Percentiles rank a stretch among this genome's conserved stretches.
Evolutionary conservation across 2,797 vertebrate genomes (phyloP).

Genomic region (Xenops minutus): DNA sequence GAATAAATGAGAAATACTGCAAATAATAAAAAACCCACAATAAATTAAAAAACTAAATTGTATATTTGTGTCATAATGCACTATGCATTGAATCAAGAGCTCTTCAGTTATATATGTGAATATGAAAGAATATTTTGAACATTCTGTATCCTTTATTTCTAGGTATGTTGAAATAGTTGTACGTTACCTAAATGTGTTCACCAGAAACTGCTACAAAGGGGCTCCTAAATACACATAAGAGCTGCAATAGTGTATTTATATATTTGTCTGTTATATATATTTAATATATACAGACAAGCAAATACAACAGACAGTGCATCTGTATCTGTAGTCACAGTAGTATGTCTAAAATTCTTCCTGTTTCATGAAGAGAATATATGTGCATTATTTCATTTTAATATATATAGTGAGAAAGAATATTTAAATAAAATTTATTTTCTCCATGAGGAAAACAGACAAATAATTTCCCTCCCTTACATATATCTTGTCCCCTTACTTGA

Average conservation of each 20-base stretch:
- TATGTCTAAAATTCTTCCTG: not conserved
- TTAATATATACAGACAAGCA: not conserved
- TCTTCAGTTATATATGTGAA: not conserved
- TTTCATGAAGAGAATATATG: not conserved
- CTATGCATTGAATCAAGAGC: not conserved
- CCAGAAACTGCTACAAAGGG: not conserved
- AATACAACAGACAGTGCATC: not conserved
- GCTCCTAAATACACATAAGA: not conserved
- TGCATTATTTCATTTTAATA: not conserved
- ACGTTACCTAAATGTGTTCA: not conserved
- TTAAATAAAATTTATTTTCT: not conserved
- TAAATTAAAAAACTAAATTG: not conserved
- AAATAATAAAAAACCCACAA: not conserved
- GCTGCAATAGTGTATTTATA: not conserved
- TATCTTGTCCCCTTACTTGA: conserved; percentile 22
- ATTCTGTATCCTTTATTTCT: not conserved
- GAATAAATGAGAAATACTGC: not conserved
- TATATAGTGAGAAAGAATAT: not conserved
- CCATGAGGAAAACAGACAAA: not conserved
- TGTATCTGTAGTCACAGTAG: not conserved
- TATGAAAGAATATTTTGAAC: not conserved
- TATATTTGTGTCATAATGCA: not conserved
- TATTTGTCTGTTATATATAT: not conserved
- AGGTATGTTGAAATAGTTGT: not conserved
- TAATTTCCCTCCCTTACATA: not conserved